Percentiles rank a stretch among this genome's conserved stretches.
These are phyloP conservation scores for Clinocottus analis DNA, from an alignment of 2,113 vertebrate genomes.

Conservation along the genomic window DNA sequence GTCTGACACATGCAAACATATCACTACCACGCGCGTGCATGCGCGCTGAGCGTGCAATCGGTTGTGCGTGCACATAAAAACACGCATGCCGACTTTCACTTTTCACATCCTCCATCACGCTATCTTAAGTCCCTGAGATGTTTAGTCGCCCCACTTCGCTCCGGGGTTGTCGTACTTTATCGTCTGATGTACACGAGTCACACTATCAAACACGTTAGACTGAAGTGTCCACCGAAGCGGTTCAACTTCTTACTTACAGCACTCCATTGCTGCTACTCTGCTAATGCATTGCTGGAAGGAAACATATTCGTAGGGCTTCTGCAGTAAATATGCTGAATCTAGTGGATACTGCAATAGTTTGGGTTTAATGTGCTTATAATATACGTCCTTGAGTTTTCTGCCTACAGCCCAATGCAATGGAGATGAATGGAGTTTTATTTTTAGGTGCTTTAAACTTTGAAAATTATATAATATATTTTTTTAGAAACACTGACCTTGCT, in stretches of 20 bases:
- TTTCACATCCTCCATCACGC: slow-evolving; percentile 36
- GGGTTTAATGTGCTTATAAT: neutral
- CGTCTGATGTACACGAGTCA: slow-evolving; percentile 14
- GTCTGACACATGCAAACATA: slow-evolving; percentile 65
- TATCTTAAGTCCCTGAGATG: slow-evolving; percentile 52
- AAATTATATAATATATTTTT: neutral
- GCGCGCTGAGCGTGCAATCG: slow-evolving; percentile 4
- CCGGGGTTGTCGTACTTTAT: slow-evolving; percentile 35
- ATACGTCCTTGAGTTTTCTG: neutral
- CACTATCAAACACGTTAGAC: slow-evolving; percentile 36
- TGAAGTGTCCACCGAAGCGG: slow-evolving; percentile 20
- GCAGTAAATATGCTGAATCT: neutral
- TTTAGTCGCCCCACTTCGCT: slow-evolving; percentile 23
- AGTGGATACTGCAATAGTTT: neutral
- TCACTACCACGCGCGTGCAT: slow-evolving; percentile 18
- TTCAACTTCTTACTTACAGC: slow-evolving; percentile 41
- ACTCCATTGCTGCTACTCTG: neutral
- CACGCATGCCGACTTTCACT: slow-evolving; percentile 31
- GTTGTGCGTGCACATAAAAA: neutral
- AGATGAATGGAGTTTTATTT: neutral
- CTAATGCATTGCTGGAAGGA: slow-evolving; percentile 26
- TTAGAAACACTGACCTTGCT: neutral
- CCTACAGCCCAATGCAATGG: neutral
- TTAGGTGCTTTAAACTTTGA: neutral
- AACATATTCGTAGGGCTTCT: neutral